Conservation (phyloP, 2,888 invertebrate species). For the Kuschelorhynchus macadamiae region DNA sequence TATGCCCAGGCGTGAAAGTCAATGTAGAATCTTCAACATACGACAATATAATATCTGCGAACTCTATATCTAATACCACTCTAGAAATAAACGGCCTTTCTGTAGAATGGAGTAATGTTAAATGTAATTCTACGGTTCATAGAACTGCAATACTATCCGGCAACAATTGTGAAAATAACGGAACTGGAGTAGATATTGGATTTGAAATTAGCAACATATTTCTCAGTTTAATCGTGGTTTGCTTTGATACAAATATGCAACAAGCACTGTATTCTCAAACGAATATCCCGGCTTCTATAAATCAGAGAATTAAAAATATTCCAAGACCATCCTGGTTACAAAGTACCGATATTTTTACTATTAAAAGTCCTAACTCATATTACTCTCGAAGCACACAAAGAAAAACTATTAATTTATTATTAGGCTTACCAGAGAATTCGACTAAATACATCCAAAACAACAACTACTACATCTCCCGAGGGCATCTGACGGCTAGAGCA, state of each 20-base stretch:
- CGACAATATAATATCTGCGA: slow-evolving; percentile 40
- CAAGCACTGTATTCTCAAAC: slow-evolving; percentile 72
- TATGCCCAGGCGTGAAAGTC: slow-evolving; percentile 33
- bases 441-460: slow-evolving; percentile 69
- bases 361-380: slow-evolving; percentile 59
- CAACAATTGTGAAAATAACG: slow-evolving; percentile 68
- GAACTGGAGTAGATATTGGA: slow-evolving; percentile 71
- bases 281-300: slow-evolving; percentile 69
- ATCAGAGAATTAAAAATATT: slow-evolving; percentile 69
- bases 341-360: slow-evolving; percentile 69
- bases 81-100: slow-evolving; percentile 45
- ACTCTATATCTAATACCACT: slow-evolving; percentile 53
- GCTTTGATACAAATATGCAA: slow-evolving; percentile 70
- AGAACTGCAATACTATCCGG: slow-evolving; percentile 67
- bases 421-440: slow-evolving; percentile 56
- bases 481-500: slow-evolving; percentile 75
- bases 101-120: slow-evolving; percentile 66
- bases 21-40: slow-evolving; percentile 7
- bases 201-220: slow-evolving; percentile 69
- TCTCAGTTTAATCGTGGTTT: slow-evolving; percentile 70
- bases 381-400: slow-evolving; percentile 61
- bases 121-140: slow-evolving; percentile 66
- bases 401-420: slow-evolving; percentile 58
- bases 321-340: slow-evolving; percentile 69
- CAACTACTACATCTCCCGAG: slow-evolving; percentile 70